Base-by-base conservation (phyloP, 2,888 invertebrate species). In the Vanessa cardui region DNA sequence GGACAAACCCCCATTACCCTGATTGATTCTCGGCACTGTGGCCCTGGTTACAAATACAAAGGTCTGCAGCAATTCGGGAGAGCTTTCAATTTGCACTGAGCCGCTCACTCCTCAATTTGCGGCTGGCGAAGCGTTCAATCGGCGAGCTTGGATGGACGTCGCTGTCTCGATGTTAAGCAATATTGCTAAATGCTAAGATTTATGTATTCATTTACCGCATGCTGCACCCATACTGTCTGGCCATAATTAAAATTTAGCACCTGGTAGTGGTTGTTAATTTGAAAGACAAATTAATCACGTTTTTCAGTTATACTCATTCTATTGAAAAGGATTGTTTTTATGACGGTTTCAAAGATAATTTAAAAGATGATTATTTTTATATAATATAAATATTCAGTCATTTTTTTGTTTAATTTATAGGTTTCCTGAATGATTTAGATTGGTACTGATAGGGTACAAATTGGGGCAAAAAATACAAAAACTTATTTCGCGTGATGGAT, bases 51-150 rank as follows among this genome's bases (percentile, higher is more conserved):
- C 85, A 88, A 89, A 88, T 83, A 90, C 88, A 89, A 89, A 90
- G 88, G 85, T 84, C 84, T 84, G 82, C 78, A 86, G 86, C 86
- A 85, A 89, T 89, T 90, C 83, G 80, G 83, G 77, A 85, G 78
- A 84, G 89, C 86, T 90, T 89, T 88, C 90, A 89, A 90, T 90
- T 91, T 89, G 85, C 85, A 83, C 85, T 80, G 84, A 85, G 83
- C 84, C 81, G 78, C 78, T 82, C 80, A 81, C 80, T 81, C 84
- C 85, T 86, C 86, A 85, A 88, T 89, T 89, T 87, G 88, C 74
- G 83, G 83, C 81, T 74, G 76, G 76, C 78, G 72, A 76, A 77
- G 76, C 82, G 78, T 78, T 81, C 73, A 76, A 77, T 73, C 75
- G 73, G 70, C 66, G 72, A 60, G 62, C 58, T 75, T 74, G 66